Evolutionary conservation across 2,797 vertebrate genomes (phyloP).

Genomic region (Neomorphus geoffroyi): DNA sequence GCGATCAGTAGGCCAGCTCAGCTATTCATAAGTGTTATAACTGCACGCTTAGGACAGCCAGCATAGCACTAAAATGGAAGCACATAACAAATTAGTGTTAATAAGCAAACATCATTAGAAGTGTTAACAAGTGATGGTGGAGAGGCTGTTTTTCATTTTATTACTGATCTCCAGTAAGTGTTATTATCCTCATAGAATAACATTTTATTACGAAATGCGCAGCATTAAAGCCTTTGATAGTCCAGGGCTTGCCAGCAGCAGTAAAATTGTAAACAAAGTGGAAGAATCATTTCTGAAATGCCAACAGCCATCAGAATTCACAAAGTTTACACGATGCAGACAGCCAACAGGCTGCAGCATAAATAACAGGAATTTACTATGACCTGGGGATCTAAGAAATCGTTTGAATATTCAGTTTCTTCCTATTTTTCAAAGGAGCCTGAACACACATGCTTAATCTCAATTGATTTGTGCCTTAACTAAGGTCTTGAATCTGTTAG

Average conservation of each 20-base stretch:
- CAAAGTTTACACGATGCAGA: background rate
- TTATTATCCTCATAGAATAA: slow-evolving; percentile 46
- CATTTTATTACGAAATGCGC: slow-evolving; percentile 44
- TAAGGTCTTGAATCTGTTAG: background rate
- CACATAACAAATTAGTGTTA: slow-evolving; percentile 32
- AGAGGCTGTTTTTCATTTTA: slow-evolving; percentile 48
- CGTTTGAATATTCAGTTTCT: background rate
- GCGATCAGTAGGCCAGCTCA: background rate
- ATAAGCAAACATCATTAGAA: slow-evolving; percentile 49
- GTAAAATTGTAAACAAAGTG: slow-evolving; percentile 1
- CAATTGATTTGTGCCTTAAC: background rate
- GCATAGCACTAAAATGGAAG: background rate
- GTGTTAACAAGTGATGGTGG: slow-evolving; percentile 55
- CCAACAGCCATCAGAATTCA: background rate
- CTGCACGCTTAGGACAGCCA: background rate
- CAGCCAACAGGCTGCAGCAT: background rate
- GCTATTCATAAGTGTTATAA: background rate
- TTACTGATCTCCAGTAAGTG: slow-evolving; percentile 39
- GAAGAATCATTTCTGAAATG: background rate
- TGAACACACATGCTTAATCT: background rate
- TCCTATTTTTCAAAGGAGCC: background rate
- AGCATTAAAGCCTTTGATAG: slow-evolving; percentile 32
- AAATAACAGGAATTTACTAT: background rate
- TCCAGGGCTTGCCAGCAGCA: background rate
- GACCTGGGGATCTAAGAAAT: background rate